Conservation (phyloP, 2,113 vertebrate genomes). For the Psittacara wagleri region DNA sequence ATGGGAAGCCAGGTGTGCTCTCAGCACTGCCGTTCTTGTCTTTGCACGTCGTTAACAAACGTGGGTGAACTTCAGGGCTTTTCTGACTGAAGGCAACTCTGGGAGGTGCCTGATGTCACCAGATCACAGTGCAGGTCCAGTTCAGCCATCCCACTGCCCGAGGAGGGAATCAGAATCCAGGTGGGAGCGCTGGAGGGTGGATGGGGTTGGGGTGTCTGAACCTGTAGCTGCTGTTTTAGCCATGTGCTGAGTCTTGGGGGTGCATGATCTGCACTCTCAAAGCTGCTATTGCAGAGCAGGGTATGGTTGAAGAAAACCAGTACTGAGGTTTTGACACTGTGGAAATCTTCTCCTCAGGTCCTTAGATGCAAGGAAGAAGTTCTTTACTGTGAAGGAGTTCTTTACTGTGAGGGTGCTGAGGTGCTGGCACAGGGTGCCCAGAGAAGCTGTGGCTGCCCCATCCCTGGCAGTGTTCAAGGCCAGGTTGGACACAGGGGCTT, state of each 20-base stretch:
- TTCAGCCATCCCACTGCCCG: rapidly evolving
- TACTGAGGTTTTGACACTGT: not conserved
- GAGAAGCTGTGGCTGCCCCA: not conserved
- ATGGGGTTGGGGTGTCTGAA: not conserved
- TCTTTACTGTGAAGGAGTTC: not conserved
- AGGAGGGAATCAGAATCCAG: not conserved
- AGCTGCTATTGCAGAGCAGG: rapidly evolving
- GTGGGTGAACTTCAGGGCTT: not conserved
- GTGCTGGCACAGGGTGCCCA: not conserved
- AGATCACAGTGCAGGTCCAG: not conserved
- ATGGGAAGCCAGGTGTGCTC: not conserved
- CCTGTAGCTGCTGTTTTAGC: not conserved
- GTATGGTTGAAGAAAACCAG: not conserved
- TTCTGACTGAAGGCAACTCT: not conserved
- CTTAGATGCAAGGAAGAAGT: not conserved
- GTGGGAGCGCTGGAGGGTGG: not conserved
- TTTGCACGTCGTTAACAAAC: not conserved
- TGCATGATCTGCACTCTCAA: not conserved
- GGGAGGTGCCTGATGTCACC: not conserved
- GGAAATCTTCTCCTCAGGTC: not conserved
- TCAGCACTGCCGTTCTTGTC: not conserved
- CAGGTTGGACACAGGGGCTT: too few species aligned
- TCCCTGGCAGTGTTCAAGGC: too few species aligned
- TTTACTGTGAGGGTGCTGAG: not conserved
- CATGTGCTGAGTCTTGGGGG: not conserved